These are phyloP conservation scores for Melanotus villosus DNA, from an alignment of 2,888 invertebrate genomes.

Conservation along the genomic window DNA sequence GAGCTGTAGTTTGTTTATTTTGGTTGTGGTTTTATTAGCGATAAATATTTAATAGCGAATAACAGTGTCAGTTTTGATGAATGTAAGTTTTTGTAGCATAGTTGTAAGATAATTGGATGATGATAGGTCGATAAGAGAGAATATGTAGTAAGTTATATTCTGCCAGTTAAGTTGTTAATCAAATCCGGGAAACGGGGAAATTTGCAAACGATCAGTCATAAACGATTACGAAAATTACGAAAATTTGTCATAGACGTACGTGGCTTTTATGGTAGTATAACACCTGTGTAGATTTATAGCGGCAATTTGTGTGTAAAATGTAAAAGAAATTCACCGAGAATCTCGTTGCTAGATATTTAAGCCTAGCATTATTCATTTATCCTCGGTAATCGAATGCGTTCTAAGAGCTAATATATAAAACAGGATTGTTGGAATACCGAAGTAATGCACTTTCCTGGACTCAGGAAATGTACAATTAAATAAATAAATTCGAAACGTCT, in stretches of 20 bases:
- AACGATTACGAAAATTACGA: constrained; percentile 14
- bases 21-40: no score
- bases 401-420: constrained; percentile 25
- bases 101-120: no score
- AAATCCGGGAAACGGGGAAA: background rate
- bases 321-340: constrained; percentile 21
- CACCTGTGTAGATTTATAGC: constrained; percentile 32
- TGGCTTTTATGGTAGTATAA: constrained; percentile 18
- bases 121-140: no score
- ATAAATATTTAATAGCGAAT: no score
- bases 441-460: constrained; percentile 7
- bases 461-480: constrained; percentile 10
- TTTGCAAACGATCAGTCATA: background rate
- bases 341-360: constrained; percentile 26
- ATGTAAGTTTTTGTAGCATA: no score
- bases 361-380: constrained; percentile 26
- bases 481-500: constrained; percentile 14
- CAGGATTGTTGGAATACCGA: background rate
- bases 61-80: no score
- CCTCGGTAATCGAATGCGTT: constrained; percentile 20
- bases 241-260: constrained; percentile 18
- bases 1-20: no score
- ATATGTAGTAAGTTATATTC: no score
- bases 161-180: background rate
- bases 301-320: constrained; percentile 26